A percentile compares a stretch with the other conserved stretches of the same genome.
phyloP scores from a whole-genome alignment of 1,140 invertebrate species.

The Drosophila willistoni region DNA sequence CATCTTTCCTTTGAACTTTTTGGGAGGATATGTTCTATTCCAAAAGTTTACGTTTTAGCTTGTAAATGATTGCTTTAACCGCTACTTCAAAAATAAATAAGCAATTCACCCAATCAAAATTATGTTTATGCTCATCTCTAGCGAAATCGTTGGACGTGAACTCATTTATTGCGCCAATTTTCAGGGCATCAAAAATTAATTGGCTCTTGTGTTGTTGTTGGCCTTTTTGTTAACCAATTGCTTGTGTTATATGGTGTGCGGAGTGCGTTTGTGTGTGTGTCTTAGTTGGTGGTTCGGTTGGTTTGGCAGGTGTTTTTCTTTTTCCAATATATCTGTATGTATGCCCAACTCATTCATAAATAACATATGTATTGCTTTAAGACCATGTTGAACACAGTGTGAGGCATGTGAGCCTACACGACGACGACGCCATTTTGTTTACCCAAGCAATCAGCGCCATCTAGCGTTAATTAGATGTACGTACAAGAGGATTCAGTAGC shows the following conservation, averaged over 20 bases:
- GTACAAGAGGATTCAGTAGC: constrained; percentile 36
- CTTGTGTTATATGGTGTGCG: neutral
- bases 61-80: no score
- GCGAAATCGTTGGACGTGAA: constrained; percentile 23
- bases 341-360: constrained; percentile 65
- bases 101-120: neutral
- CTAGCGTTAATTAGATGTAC: constrained; percentile 59
- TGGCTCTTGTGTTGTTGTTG: constrained; percentile 26
- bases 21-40: no score
- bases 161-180: constrained; percentile 48
- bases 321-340: constrained; percentile 25
- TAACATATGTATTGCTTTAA: constrained; percentile 31
- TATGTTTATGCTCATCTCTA: constrained; percentile 30
- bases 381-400: constrained; percentile 17
- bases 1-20: no score
- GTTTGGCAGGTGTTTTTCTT: constrained; percentile 43
- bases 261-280: constrained; percentile 7
- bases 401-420: constrained; percentile 43
- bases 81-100: no score
- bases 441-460: constrained; percentile 61
- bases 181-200: constrained; percentile 55
- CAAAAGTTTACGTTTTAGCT: no score
- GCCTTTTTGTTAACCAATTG: constrained; percentile 10
- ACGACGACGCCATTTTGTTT: constrained; percentile 51
- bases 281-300: constrained; percentile 23